A percentile compares a stretch with the other conserved stretches of the same genome.
These are phyloP conservation scores for Cryptosula pallasiana DNA, from an alignment of 2,888 invertebrate genomes.

Conservation along the genomic window DNA sequence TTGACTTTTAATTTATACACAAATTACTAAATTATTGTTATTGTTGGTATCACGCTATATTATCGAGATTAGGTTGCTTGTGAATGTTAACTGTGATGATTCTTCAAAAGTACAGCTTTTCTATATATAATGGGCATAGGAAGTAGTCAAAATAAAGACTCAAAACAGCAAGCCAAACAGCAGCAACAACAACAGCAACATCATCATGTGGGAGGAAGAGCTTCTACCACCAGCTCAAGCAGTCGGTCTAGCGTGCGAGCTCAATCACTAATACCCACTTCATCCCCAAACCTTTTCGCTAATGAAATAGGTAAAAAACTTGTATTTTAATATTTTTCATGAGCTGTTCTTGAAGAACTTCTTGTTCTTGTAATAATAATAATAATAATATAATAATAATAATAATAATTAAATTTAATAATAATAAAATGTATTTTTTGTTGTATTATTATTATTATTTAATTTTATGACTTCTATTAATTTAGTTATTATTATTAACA, in stretches of 20 bases:
- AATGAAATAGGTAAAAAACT: not conserved
- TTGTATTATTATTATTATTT: no score
- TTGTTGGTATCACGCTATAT: not conserved
- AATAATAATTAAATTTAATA: no score
- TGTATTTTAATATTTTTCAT: no score
- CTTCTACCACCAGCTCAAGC: not conserved
- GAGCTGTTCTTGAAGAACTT: no score
- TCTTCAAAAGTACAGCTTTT: not conserved
- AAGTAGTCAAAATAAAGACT: conserved; percentile 18
- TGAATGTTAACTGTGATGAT: not conserved
- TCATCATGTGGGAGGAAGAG: not conserved
- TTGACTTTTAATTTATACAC: not conserved
- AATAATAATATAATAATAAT: no score
- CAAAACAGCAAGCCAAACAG: not conserved
- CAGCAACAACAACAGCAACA: conserved; percentile 13
- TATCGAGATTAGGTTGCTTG: not conserved
- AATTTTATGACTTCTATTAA: no score
- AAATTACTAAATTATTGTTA: not conserved
- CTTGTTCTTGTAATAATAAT: no score
- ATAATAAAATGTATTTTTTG: no score
- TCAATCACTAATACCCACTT: not conserved
- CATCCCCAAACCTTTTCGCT: not conserved
- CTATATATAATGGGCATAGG: conserved; percentile 12
- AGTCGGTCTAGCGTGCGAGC: not conserved
- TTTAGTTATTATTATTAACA: no score